Evolutionary conservation across 2,113 vertebrate species (phyloP).

Genomic region (Cyphomyrus discorhynchus): DNA sequence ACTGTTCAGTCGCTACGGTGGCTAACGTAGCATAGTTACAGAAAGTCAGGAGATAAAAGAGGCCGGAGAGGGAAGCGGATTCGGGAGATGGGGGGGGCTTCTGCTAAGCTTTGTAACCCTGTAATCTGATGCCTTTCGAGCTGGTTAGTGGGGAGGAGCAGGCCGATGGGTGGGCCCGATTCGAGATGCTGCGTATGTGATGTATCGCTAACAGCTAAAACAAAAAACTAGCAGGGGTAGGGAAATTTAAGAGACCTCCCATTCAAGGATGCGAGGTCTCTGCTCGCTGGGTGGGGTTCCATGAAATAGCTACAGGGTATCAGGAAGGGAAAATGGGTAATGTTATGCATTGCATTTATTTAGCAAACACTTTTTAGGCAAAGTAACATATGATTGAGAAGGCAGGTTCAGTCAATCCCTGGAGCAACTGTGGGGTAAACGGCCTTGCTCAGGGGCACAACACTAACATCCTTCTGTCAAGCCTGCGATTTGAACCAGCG

Average conservation of each 20-base stretch:
- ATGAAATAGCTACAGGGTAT: neutral
- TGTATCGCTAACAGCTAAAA: neutral
- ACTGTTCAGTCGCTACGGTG: constrained; percentile 22
- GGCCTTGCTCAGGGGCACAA: neutral
- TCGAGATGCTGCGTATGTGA: neutral
- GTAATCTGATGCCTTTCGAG: neutral
- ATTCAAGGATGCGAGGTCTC: neutral
- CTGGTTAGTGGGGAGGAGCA: neutral
- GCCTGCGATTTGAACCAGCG: neutral
- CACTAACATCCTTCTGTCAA: neutral
- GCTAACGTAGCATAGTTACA: constrained; percentile 7
- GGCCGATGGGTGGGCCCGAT: neutral
- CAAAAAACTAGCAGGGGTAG: neutral
- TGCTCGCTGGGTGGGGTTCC: neutral
- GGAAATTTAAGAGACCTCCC: neutral
- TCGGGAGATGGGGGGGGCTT: neutral
- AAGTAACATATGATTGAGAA: neutral
- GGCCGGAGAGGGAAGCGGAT: neutral
- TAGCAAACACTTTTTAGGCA: neutral
- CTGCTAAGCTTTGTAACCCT: neutral
- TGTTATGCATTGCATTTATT: neutral
- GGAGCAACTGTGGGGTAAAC: neutral
- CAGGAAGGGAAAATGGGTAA: neutral
- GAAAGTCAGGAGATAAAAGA: neutral
- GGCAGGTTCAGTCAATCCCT: neutral